A percentile compares a stretch with the other conserved stretches of the same genome.
phyloP scores from a whole-genome alignment of 2,797 vertebrate species.

The Trichosurus vulpecula region DNA sequence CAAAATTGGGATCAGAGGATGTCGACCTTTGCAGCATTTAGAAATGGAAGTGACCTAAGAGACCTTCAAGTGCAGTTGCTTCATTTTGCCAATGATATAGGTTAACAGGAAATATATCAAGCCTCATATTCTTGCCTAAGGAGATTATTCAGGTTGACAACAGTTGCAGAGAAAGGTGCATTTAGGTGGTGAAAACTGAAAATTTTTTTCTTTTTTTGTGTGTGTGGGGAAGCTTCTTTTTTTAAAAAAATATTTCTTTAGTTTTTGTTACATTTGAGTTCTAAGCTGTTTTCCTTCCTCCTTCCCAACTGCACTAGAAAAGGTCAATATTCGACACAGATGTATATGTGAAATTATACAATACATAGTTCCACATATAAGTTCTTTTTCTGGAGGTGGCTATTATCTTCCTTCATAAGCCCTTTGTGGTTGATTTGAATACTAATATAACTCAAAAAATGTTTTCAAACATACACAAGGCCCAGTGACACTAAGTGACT shows the following conservation, averaged over 20 bases:
- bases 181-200: conserved; percentile 1
- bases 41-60: background rate
- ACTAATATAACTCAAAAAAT: background rate
- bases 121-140: conserved; percentile 50
- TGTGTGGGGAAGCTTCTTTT: too few relatives aligned
- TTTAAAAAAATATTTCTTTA: too few relatives aligned
- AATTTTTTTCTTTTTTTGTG: conserved; percentile 34
- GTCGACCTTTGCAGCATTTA: background rate
- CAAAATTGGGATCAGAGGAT: background rate
- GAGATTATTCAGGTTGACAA: conserved; percentile 28
- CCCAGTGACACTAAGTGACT: too few relatives aligned
- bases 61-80: background rate
- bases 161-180: conserved; percentile 46
- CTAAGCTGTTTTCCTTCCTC: background rate
- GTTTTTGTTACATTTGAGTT: background rate
- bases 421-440: background rate
- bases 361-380: background rate
- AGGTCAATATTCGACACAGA: background rate
- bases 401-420: too few relatives aligned
- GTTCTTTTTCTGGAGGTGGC: background rate
- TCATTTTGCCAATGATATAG: background rate
- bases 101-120: conserved; percentile 71
- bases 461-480: too few relatives aligned
- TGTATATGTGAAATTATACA: background rate
- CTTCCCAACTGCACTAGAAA: background rate